A percentile compares a stretch with the other conserved stretches of the same genome.
Conservation (phyloP, 35 echinoderm and acorn worm species). For the Heliocidaris erythrogramma region DNA sequence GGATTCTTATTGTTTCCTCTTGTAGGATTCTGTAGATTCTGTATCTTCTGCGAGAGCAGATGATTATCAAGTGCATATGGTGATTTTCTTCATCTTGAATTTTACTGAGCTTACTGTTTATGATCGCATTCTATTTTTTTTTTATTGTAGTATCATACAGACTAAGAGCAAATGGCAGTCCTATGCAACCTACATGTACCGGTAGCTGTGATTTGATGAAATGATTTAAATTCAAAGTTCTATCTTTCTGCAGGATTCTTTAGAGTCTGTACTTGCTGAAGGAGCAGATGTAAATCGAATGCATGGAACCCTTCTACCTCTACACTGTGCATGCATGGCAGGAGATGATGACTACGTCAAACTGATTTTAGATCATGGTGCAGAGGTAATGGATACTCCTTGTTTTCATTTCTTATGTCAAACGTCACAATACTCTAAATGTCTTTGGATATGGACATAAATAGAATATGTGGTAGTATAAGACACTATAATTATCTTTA, state of each 20-base stretch:
- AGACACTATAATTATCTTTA: too few species aligned
- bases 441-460: too few species aligned
- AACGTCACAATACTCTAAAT: too few species aligned
- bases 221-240: not conserved
- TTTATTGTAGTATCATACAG: not conserved
- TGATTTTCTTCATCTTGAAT: not conserved
- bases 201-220: not conserved
- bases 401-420: too few species aligned
- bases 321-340: conserved; percentile 93
- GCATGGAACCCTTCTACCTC: conserved; percentile 82
- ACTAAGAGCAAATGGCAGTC: not conserved
- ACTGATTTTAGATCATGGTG: conserved; percentile 81
- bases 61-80: not conserved
- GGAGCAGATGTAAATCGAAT: conserved; percentile 87
- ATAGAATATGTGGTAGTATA: too few species aligned
- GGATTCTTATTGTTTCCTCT: too few species aligned
- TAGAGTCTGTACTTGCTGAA: conserved; percentile 73
- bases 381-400: conserved; percentile 48
- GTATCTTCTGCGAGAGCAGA: not conserved
- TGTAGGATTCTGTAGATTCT: too few species aligned
- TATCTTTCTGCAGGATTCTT: conserved; percentile 46
- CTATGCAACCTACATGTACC: not conserved
- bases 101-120: not conserved
- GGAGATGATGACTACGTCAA: conserved; percentile 68
- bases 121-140: not conserved